Evolutionary conservation across 2,797 vertebrate species (phyloP).

Genomic region (Characodon lateralis): DNA sequence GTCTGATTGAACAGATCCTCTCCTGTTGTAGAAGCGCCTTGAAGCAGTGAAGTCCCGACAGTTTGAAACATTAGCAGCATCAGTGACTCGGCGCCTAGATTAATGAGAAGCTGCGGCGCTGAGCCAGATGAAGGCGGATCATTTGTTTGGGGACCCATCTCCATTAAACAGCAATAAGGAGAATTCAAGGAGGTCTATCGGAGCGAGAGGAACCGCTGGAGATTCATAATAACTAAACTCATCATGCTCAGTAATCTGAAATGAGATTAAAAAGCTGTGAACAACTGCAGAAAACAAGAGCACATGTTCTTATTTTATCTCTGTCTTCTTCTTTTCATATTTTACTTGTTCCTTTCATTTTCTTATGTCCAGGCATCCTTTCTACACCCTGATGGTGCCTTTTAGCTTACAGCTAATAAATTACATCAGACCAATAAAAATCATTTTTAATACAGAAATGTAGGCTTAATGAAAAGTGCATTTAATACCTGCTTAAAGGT

Average conservation of each 20-base stretch:
- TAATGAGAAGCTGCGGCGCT: slow-evolving; percentile 68
- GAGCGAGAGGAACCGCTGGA: slow-evolving; percentile 36
- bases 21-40: slow-evolving; percentile 36
- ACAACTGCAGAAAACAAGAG: slow-evolving; percentile 25
- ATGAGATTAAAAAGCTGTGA: slow-evolving; percentile 64
- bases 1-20: slow-evolving; percentile 7
- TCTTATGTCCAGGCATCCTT: neutral
- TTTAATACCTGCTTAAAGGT: too few relatives aligned
- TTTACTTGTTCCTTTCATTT: slow-evolving; percentile 29
- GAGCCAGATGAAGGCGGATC: slow-evolving; percentile 65
- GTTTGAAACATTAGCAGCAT: slow-evolving; percentile 66
- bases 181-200: slow-evolving; percentile 61
- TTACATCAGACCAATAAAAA: too few relatives aligned
- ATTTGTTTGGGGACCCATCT: slow-evolving; percentile 71
- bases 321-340: slow-evolving; percentile 1
- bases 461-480: too few relatives aligned
- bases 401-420: neutral
- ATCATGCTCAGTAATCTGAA: slow-evolving; percentile 57
- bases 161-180: slow-evolving; percentile 76
- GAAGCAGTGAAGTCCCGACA: slow-evolving; percentile 13
- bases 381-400: neutral
- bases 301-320: slow-evolving; percentile 4
- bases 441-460: too few relatives aligned
- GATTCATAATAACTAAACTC: slow-evolving; percentile 41
- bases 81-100: slow-evolving; percentile 61